Percentiles rank a stretch among this genome's conserved stretches.
These are phyloP conservation scores for Dione juno DNA, from an alignment of 2,888 invertebrate genomes.

Conservation along the genomic window DNA sequence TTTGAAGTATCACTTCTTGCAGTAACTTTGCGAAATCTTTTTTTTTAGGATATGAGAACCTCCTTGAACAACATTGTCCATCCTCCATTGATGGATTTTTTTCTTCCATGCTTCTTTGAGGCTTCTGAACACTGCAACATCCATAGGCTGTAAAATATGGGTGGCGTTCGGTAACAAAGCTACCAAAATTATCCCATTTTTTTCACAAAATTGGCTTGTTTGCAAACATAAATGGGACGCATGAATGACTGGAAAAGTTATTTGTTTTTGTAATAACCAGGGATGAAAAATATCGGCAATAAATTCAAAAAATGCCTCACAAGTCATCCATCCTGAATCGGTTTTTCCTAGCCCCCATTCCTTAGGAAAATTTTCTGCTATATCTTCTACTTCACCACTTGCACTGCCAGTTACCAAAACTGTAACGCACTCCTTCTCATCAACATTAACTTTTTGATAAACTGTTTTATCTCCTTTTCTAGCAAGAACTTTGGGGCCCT, in stretches of 20 bases:
- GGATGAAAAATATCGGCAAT: constrained; percentile 58
- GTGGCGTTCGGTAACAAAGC: constrained; percentile 49
- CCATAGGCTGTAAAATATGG: constrained; percentile 48
- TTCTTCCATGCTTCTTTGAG: constrained; percentile 47
- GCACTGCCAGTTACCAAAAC: constrained; percentile 47
- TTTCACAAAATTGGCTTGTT: constrained; percentile 56
- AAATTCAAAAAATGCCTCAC: constrained; percentile 61
- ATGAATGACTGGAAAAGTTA: constrained; percentile 55
- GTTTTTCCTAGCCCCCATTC: constrained; percentile 60
- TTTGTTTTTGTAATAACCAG: constrained; percentile 55
- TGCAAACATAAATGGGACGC: constrained; percentile 54
- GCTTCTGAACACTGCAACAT: constrained; percentile 48
- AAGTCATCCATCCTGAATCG: constrained; percentile 67
- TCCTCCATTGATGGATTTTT: constrained; percentile 46
- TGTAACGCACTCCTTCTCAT: constrained; percentile 47
- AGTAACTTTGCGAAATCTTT: constrained; percentile 46
- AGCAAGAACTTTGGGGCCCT: too few relatives aligned
- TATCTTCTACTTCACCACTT: constrained; percentile 40
- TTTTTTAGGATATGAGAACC: constrained; percentile 43
- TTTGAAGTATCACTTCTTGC: constrained; percentile 41
- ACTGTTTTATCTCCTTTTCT: constrained; percentile 48
- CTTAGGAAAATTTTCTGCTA: constrained; percentile 41
- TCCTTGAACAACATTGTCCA: constrained; percentile 39
- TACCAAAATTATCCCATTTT: constrained; percentile 41
- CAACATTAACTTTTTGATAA: constrained; percentile 46